Evolutionary conservation across 1,140 invertebrate species (phyloP).

Genomic region (Delia radicum): DNA sequence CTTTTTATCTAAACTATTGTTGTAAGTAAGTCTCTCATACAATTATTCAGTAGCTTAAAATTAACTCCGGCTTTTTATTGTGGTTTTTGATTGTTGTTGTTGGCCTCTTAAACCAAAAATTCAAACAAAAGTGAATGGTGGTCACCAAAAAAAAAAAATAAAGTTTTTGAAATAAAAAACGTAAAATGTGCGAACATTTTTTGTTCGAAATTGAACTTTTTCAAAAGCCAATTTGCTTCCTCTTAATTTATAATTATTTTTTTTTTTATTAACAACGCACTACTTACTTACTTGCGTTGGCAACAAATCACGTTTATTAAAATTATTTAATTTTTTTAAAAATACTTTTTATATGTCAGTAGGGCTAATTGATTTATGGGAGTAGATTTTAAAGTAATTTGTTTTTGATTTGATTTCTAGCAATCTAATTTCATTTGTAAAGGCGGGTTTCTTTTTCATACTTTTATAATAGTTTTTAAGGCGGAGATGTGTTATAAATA

Average conservation of each 20-base stretch:
- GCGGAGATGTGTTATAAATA: background rate
- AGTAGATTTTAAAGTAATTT: background rate
- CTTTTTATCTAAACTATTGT: too few species aligned
- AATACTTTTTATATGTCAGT: background rate
- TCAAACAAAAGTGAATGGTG: background rate
- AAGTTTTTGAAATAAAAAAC: background rate
- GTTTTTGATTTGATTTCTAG: background rate
- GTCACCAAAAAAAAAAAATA: background rate
- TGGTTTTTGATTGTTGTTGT: too few species aligned
- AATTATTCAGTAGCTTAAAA: too few species aligned
- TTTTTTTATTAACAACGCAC: background rate
- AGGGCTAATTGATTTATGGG: background rate
- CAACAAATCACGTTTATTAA: background rate
- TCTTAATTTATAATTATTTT: background rate
- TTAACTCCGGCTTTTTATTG: too few species aligned
- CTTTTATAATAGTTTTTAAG: too few species aligned
- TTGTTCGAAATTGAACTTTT: background rate
- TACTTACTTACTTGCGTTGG: background rate
- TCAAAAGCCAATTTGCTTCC: background rate
- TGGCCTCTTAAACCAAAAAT: too few species aligned
- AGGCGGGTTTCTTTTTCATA: background rate
- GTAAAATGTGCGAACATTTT: background rate
- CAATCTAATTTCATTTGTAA: background rate
- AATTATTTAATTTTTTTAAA: background rate
- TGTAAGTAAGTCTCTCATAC: too few species aligned